Conservation (phyloP, 2,797 vertebrate genomes). For the Chanos chanos region DNA sequence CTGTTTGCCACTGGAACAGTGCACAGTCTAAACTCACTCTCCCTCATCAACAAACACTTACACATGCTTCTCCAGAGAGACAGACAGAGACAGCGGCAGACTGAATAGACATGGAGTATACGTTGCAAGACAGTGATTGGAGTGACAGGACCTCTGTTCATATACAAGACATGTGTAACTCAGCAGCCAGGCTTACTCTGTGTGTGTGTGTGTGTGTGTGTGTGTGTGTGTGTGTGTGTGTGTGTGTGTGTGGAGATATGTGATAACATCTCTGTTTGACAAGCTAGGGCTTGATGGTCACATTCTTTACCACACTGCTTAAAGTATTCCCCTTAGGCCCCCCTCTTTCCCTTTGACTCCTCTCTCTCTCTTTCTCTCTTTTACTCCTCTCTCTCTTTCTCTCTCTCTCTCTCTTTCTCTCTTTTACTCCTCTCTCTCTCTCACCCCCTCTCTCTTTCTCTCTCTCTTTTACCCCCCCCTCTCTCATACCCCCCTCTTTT, state of each 20-base stretch:
- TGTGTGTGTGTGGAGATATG: conserved; percentile 30
- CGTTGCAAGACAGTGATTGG: too few relatives aligned
- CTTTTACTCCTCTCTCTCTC: conserved; percentile 31
- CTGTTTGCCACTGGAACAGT: too few relatives aligned
- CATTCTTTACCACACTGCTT: conserved; percentile 66
- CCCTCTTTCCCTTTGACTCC: conserved; percentile 28
- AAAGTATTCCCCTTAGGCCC: conserved; percentile 38
- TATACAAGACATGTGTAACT: too few relatives aligned
- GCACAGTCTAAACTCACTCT: too few relatives aligned
- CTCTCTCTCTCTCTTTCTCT: background rate
- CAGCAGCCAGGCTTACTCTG: too few relatives aligned
- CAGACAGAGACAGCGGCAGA: too few relatives aligned
- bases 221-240: background rate
- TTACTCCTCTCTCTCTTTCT: conserved; percentile 20
- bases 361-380: too few relatives aligned
- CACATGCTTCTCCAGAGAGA: too few relatives aligned
- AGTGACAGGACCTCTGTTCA: too few relatives aligned
- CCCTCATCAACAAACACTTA: too few relatives aligned
- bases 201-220: background rate
- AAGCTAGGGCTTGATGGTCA: conserved; percentile 65
- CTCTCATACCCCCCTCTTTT: background rate
- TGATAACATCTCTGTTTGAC: conserved; percentile 54
- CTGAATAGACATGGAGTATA: too few relatives aligned
- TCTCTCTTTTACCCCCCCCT: background rate
- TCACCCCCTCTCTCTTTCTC: background rate